Conservation (phyloP, 2,888 invertebrate species). For the Dusona sp. region DNA sequence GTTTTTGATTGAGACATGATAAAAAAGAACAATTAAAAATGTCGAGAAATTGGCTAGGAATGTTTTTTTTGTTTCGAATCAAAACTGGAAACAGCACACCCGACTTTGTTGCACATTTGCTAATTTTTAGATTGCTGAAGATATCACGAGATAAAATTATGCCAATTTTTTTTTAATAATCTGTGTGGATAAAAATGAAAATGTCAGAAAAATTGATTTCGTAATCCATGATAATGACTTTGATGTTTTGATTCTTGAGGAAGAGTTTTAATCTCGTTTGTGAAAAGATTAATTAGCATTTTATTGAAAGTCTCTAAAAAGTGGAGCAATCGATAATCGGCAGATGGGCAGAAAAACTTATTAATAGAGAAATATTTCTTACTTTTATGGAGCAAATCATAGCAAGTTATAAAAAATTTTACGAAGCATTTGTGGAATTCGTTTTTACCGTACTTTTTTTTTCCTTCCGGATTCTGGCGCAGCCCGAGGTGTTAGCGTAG, state of each 20-base stretch:
- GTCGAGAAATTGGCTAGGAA: background rate
- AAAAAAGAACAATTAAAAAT: background rate
- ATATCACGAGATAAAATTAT: background rate
- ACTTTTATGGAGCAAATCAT: background rate
- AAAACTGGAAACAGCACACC: background rate
- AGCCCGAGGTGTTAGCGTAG: background rate
- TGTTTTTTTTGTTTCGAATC: background rate
- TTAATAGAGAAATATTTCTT: background rate
- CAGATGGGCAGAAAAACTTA: background rate
- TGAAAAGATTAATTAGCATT: background rate
- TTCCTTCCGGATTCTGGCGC: conserved; percentile 2
- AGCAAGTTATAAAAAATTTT: background rate
- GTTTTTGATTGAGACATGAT: background rate
- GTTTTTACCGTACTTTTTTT: conserved; percentile 4
- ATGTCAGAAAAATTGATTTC: background rate
- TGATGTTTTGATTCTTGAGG: background rate
- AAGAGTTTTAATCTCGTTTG: background rate
- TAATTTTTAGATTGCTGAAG: background rate
- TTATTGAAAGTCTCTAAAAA: background rate
- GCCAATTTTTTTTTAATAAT: no score
- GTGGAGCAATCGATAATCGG: background rate
- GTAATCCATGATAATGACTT: background rate
- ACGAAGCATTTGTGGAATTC: conserved; percentile 4
- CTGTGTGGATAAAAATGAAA: no score
- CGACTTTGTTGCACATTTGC: background rate